Evolutionary conservation across 2,888 invertebrate species (phyloP).

Genomic region (Drosophila tanythrix): DNA sequence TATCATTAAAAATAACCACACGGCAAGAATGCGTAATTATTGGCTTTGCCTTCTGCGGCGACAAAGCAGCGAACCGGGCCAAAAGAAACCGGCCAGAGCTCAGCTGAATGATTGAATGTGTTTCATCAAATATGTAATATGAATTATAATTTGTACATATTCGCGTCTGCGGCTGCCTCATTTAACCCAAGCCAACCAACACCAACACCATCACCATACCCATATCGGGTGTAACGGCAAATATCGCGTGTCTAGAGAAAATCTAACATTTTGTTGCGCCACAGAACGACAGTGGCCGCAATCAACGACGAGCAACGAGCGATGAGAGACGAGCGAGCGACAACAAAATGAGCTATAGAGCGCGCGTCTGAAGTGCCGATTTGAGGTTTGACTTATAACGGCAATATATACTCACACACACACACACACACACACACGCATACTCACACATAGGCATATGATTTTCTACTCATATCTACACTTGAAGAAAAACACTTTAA

Average conservation of each 20-base stretch:
- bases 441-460: conserved; percentile 14
- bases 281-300: conserved; percentile 62
- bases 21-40: conserved; percentile 77
- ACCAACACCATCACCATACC: not conserved
- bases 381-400: conserved; percentile 72
- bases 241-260: conserved; percentile 74
- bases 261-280: conserved; percentile 77
- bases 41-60: conserved; percentile 51
- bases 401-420: conserved; percentile 39
- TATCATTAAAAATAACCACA: conserved; percentile 77
- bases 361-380: conserved; percentile 78
- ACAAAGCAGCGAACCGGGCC: conserved; percentile 22
- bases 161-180: conserved; percentile 33
- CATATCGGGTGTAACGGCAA: conserved; percentile 38
- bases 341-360: conserved; percentile 72
- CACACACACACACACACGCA: conserved; percentile 10
- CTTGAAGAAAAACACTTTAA: not conserved
- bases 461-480: conserved; percentile 9
- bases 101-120: conserved; percentile 74
- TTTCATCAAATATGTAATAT: conserved; percentile 81
- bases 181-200: conserved; percentile 3
- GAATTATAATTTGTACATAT: conserved; percentile 79
- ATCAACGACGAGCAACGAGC: conserved; percentile 53
- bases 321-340: conserved; percentile 31
- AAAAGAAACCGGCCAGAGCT: conserved; percentile 1